Evolutionary conservation across 2,888 invertebrate species (phyloP).

Genomic region (Agapetus fuscipes): DNA sequence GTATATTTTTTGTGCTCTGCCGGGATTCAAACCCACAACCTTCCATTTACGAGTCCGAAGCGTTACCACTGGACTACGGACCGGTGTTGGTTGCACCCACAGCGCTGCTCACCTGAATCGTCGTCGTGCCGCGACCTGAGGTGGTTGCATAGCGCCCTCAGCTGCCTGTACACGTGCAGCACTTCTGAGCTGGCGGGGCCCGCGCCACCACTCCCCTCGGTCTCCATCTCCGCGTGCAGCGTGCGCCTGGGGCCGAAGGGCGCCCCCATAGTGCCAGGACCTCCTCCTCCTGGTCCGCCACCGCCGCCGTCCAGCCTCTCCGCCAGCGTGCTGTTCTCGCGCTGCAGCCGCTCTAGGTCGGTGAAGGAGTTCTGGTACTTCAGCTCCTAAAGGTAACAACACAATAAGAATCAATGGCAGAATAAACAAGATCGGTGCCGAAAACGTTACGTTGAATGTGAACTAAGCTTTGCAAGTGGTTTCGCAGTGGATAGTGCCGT

Average conservation of each 20-base stretch:
- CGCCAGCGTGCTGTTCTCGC: conserved; percentile 61
- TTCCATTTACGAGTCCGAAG: too few species aligned
- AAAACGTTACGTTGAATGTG: too few species aligned
- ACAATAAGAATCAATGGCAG: too few species aligned
- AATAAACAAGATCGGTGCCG: too few species aligned
- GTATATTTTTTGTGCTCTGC: too few species aligned
- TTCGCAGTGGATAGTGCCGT: too few species aligned
- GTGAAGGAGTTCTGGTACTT: conserved; percentile 46
- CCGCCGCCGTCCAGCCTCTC: conserved; percentile 58
- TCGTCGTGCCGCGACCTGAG: conserved; percentile 69
- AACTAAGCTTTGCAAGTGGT: too few species aligned
- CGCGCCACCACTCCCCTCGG: conserved; percentile 47
- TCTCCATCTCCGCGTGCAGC: conserved; percentile 85
- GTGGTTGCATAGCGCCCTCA: conserved; percentile 62
- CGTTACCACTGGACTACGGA: too few species aligned
- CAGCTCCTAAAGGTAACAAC: conserved; percentile 46
- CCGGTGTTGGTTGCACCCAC: too few species aligned
- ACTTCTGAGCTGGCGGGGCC: conserved; percentile 45
- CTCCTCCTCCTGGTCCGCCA: conserved; percentile 33
- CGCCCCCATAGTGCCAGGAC: conserved; percentile 32
- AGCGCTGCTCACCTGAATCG: conserved; percentile 52
- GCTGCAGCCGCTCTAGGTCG: conserved; percentile 61
- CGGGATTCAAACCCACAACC: too few species aligned
- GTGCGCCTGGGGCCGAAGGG: conserved; percentile 41
- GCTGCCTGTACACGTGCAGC: conserved; percentile 61